These are phyloP conservation scores for Drosophila silvestris DNA, from an alignment of 2,888 invertebrate genomes.

Conservation along the genomic window DNA sequence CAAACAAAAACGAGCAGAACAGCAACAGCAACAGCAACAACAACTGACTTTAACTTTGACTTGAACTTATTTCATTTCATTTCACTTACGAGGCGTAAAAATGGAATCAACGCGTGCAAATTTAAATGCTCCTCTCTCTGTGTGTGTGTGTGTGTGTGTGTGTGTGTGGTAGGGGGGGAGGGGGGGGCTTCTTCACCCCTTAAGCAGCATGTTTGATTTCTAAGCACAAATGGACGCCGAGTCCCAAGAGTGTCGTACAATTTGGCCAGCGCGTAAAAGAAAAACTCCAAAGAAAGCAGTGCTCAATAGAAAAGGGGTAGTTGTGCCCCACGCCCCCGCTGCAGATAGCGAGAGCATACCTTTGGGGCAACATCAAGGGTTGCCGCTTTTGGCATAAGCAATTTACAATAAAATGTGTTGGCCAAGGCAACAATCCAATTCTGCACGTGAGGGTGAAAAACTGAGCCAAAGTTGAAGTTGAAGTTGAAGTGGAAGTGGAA, in stretches of 20 bases:
- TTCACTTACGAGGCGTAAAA: conserved; percentile 79
- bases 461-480: background rate
- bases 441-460: conserved; percentile 32
- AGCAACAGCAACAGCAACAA: background rate
- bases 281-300: conserved; percentile 46
- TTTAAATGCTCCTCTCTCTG: conserved; percentile 31
- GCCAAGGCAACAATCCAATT: conserved; percentile 61
- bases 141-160: conserved; percentile 18
- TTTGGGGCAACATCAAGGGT: conserved; percentile 59
- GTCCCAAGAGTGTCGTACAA: conserved; percentile 76
- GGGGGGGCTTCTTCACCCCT: conserved; percentile 43
- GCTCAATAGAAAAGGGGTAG: conserved; percentile 37
- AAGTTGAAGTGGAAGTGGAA: background rate
- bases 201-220: conserved; percentile 73
- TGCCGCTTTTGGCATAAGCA: conserved; percentile 70
- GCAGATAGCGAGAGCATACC: conserved; percentile 41
- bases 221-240: conserved; percentile 50
- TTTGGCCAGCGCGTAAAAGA: conserved; percentile 49
- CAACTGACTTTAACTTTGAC: conserved; percentile 18
- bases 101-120: conserved; percentile 67
- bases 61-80: conserved; percentile 67
- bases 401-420: conserved; percentile 75
- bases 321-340: background rate
- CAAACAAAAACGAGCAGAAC: conserved; percentile 5
- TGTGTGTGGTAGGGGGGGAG: conserved; percentile 21